A percentile compares a stretch with the other conserved stretches of the same genome.
Evolutionary conservation across 23 tunicate species (phyloP).

Genomic region (Corella eumyota): DNA sequence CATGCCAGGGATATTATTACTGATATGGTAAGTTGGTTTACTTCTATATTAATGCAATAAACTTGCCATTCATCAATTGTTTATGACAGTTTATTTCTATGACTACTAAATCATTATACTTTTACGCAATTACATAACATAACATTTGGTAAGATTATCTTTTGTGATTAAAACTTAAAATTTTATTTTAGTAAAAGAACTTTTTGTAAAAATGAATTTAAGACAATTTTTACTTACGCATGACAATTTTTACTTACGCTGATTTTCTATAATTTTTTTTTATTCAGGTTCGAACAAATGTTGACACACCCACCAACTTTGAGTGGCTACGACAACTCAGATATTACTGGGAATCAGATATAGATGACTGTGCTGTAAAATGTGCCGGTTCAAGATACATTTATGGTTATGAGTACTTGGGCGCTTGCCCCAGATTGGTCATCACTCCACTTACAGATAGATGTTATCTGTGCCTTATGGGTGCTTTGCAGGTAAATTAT

Average conservation of each 20-base stretch:
- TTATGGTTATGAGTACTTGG: constrained; percentile 97
- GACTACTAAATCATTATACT: too few species aligned
- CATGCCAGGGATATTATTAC: constrained; percentile 98
- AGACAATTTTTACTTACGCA: too few species aligned
- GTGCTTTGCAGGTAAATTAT: constrained; percentile 79
- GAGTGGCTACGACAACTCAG: constrained; percentile 94
- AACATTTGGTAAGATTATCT: too few species aligned
- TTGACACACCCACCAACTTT: constrained; percentile 49
- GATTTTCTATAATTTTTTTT: too few species aligned
- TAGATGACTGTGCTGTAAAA: constrained; percentile 84
- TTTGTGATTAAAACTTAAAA: too few species aligned
- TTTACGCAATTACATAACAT: too few species aligned
- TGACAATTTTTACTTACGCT: too few species aligned
- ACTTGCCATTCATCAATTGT: too few species aligned
- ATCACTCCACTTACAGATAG: constrained; percentile 98
- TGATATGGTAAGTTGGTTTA: constrained; percentile 53
- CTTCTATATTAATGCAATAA: too few species aligned
- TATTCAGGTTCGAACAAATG: constrained; percentile 44
- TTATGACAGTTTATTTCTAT: too few species aligned
- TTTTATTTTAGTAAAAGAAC: too few species aligned
- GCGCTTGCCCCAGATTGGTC: constrained; percentile 92
- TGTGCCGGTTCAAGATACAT: constrained; percentile 79
- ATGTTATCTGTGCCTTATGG: constrained; percentile 97
- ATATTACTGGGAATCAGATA: constrained; percentile 97
- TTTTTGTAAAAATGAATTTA: too few species aligned